A percentile compares a stretch with the other conserved stretches of the same genome.
These are phyloP conservation scores for Stenodera caucasica DNA, from an alignment of 2,888 invertebrate genomes.

Conservation along the genomic window DNA sequence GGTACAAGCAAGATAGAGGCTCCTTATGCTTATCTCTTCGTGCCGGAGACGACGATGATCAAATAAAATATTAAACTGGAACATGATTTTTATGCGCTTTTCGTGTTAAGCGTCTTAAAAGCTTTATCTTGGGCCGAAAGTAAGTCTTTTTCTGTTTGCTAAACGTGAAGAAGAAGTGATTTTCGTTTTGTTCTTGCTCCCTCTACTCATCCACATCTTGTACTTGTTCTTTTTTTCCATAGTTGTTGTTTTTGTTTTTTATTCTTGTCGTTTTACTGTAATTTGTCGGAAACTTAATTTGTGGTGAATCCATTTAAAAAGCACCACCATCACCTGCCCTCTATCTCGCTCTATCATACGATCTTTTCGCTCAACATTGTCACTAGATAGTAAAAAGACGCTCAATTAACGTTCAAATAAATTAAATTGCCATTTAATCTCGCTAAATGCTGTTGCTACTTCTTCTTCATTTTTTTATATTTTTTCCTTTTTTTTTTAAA, in stretches of 20 bases:
- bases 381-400: background rate
- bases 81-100: conserved; percentile 55
- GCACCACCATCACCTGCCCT: background rate
- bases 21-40: conserved; percentile 50
- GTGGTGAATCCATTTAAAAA: conserved; percentile 28
- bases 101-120: conserved; percentile 54
- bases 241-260: background rate
- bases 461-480: no score
- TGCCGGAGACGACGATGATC: conserved; percentile 51
- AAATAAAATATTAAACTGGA: conserved; percentile 56
- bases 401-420: conserved; percentile 9
- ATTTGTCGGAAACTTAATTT: conserved; percentile 31
- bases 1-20: conserved; percentile 26
- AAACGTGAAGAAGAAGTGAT: conserved; percentile 35
- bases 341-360: background rate
- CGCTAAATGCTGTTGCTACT: background rate
- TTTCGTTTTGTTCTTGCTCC: conserved; percentile 25
- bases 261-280: conserved; percentile 5
- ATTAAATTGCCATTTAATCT: conserved; percentile 11
- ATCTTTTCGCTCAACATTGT: no score
- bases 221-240: no score
- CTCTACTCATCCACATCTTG: no score
- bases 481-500: no score
- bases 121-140: conserved; percentile 42
- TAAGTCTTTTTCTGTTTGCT: conserved; percentile 38